These are phyloP conservation scores for Hemicordylus capensis DNA, from an alignment of 2,113 vertebrate genomes.

Conservation along the genomic window DNA sequence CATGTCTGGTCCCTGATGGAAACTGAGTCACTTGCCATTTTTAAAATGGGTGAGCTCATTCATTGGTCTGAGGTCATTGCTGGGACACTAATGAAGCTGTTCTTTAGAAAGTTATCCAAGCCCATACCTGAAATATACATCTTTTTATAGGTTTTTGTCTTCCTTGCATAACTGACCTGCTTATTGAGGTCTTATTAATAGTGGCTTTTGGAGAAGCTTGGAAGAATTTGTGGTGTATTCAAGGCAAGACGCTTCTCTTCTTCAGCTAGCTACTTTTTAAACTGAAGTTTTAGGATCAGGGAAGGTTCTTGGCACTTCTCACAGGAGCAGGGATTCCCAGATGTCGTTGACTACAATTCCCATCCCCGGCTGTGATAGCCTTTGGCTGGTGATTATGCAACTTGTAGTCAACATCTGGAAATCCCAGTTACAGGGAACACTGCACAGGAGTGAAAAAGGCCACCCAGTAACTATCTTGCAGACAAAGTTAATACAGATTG, in stretches of 20 bases:
- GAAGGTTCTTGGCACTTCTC: not conserved
- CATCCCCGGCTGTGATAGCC: too few relatives aligned
- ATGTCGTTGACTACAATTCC: too few relatives aligned
- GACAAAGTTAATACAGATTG: not conserved
- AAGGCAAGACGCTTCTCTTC: not conserved
- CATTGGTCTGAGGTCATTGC: slow-evolving; percentile 50
- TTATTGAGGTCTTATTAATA: not conserved
- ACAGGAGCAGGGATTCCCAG: not conserved
- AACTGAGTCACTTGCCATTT: not conserved
- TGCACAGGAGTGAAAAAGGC: too few relatives aligned
- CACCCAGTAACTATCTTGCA: not conserved
- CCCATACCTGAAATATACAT: slow-evolving; percentile 29
- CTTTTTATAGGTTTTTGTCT: slow-evolving; percentile 42
- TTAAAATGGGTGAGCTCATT: not conserved
- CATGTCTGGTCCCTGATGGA: slow-evolving; percentile 31
- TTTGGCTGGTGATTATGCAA: too few relatives aligned
- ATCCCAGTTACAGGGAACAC: too few relatives aligned
- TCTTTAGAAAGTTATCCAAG: slow-evolving; percentile 32
- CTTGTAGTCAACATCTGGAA: too few relatives aligned
- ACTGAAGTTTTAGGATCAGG: not conserved
- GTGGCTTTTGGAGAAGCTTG: not conserved
- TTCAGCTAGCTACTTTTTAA: not conserved
- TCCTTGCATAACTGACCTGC: not conserved
- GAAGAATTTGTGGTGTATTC: not conserved
- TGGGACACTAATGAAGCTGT: slow-evolving; percentile 40